Base-by-base conservation (phyloP, 2,797 vertebrate genomes). In the Centropyge bicolor region DNA sequence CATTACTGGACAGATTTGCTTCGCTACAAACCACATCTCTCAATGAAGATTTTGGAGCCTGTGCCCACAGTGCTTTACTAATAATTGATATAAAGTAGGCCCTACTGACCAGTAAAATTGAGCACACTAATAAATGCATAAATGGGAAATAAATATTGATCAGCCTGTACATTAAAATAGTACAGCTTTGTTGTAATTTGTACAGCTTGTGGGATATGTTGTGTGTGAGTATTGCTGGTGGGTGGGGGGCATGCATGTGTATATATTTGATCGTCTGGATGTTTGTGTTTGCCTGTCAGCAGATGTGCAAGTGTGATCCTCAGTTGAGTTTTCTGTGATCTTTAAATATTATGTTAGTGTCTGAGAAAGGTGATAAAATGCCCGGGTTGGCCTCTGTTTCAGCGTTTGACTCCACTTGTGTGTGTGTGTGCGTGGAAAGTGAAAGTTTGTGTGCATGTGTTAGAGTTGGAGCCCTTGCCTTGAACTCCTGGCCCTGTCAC, bases 131-230 rank as follows among this genome's bases (percentile, higher is more conserved):
- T 92, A 91, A 93, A 93, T 91, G 88, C 80, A 88, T 88, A 84
- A 90, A 85, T 19, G 74, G 66, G 85, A 90, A 93, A 92, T 91
- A 91, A 90, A 93, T 93, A 94, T 93, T 80, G 89, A 93, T 89
- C 65, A 76, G 22, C 14, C 45, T 20, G 68, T 62, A 74, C 76
- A 89, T 88, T 87, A 85, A 77, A 88, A 92, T 76, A 83, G 70
- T 71, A 65, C 77, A 36, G 51, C 82, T 93, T 90, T 87, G 72
- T 88, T 92, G 91, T 86, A 69, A 90, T 89, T 93, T 64, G 24
- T 63, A 75, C 68, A 78, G 70, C 81, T 85, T 90, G 74, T 35
- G 41, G 54, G 57, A n/a, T 62, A 36, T 80, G 55, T 72, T 78
- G 61, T 19, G 41, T 75, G 52, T 56, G 73, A 62, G 12, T 59